A percentile compares a stretch with the other conserved stretches of the same genome.
Evolutionary conservation across 2,797 vertebrate genomes (phyloP).

Genomic region (Hydrolagus colliei): DNA sequence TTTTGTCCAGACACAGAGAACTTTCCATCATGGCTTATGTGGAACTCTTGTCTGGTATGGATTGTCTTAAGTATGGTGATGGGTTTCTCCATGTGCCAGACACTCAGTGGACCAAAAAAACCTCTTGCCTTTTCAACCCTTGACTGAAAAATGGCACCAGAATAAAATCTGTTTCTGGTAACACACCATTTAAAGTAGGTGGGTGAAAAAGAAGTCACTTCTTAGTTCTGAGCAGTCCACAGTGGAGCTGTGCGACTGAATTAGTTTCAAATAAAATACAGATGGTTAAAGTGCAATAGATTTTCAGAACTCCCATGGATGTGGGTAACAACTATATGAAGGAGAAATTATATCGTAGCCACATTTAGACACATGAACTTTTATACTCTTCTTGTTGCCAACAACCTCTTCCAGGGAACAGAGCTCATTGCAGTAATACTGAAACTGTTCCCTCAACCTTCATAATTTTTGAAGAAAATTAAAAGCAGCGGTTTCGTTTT

Average conservation of each 20-base stretch:
- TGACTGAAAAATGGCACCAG: conserved; percentile 16
- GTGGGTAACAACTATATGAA: conserved; percentile 16
- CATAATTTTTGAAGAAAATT: conserved; percentile 15
- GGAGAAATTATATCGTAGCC: conserved; percentile 21
- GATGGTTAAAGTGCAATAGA: conserved; percentile 24
- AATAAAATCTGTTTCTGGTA: conserved; percentile 28
- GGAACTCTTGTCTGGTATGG: too few relatives aligned
- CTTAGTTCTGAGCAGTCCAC: background rate
- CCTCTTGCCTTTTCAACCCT: conserved; percentile 17
- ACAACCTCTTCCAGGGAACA: conserved; percentile 6
- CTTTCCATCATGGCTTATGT: too few relatives aligned
- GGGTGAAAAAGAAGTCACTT: conserved; percentile 21
- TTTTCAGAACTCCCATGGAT: conserved; percentile 13
- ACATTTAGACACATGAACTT: conserved; percentile 28
- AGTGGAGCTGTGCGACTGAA: conserved; percentile 26
- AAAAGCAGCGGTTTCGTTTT: background rate
- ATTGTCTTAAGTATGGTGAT: too few relatives aligned
- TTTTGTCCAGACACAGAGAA: too few relatives aligned
- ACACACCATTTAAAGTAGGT: conserved; percentile 18
- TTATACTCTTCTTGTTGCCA: conserved; percentile 23
- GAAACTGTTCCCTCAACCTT: background rate
- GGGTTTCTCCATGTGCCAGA: too few relatives aligned
- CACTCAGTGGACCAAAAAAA: too few relatives aligned
- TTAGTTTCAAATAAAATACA: conserved; percentile 25
- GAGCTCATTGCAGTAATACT: background rate